A percentile compares a stretch with the other conserved stretches of the same genome.
Conservation (phyloP, 2,888 invertebrate genomes). For the Ormyrus nitidulus region DNA sequence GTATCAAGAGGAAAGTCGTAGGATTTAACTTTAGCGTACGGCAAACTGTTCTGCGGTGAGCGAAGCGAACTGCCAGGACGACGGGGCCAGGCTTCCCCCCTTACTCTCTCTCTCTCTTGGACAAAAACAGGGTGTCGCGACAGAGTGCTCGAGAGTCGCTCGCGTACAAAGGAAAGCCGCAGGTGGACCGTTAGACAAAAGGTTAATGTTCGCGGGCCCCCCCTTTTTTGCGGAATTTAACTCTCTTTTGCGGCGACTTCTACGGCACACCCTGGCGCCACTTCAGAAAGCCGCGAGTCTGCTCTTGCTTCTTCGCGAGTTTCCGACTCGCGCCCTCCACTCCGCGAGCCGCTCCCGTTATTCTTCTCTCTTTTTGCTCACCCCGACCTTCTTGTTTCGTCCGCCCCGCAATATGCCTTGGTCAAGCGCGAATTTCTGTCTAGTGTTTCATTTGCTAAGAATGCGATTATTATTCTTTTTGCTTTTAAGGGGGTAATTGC, state of each 20-base stretch:
- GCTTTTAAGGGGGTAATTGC: too few relatives aligned
- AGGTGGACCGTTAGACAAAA: conserved; percentile 68
- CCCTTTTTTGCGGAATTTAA: conserved; percentile 64
- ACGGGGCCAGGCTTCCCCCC: too few relatives aligned
- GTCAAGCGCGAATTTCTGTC: not conserved
- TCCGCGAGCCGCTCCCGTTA: not conserved
- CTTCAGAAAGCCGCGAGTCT: not conserved
- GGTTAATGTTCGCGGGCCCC: conserved; percentile 69
- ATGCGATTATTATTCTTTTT: conserved; percentile 2
- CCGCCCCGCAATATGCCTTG: too few relatives aligned
- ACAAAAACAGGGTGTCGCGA: conserved; percentile 73
- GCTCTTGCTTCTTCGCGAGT: not conserved
- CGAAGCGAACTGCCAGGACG: too few relatives aligned
- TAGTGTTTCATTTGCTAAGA: conserved; percentile 8
- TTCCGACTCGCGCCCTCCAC: too few relatives aligned
- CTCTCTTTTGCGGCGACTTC: conserved; percentile 55
- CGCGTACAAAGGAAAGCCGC: conserved; percentile 68
- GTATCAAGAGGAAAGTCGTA: conserved; percentile 52
- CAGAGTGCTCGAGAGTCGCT: conserved; percentile 49
- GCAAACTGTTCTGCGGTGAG: not conserved
- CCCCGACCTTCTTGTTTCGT: not conserved
- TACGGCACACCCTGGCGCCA: too few relatives aligned
- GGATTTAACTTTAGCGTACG: conserved; percentile 66
- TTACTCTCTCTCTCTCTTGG: conserved; percentile 43
- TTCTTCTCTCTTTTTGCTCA: not conserved